A percentile compares a stretch with the other conserved stretches of the same genome.
phyloP scores from a whole-genome alignment of 2,797 vertebrate genomes.

The Psittacula echo region DNA sequence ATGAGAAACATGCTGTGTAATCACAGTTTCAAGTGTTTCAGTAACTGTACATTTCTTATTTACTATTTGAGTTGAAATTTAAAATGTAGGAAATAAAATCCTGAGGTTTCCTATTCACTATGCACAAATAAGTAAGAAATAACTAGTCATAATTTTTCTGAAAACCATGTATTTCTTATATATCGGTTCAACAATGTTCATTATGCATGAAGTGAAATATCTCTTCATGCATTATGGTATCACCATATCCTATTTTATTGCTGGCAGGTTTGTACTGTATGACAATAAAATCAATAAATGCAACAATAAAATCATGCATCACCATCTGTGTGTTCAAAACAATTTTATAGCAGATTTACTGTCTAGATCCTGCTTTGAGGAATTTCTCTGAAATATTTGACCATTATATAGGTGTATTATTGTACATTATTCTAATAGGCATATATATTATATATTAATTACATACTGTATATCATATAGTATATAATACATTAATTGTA shows the following conservation, averaged over 20 bases:
- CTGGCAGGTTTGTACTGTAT: background rate
- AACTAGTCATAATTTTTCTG: background rate
- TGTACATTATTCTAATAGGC: background rate
- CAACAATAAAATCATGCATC: constrained; percentile 37
- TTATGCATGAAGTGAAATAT: background rate
- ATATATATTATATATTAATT: background rate
- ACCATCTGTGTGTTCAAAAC: background rate
- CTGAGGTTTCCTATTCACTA: background rate
- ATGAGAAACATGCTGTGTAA: background rate
- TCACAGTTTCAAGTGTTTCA: background rate
- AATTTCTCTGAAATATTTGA: background rate
- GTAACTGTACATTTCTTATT: background rate
- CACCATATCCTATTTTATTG: constrained; percentile 9
- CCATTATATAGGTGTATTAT: background rate
- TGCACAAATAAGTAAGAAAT: background rate
- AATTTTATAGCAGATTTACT: background rate
- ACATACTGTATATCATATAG: background rate
- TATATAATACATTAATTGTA: background rate
- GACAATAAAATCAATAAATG: constrained; percentile 49
- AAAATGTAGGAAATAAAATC: background rate
- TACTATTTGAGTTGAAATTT: background rate
- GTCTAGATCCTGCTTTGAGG: background rate
- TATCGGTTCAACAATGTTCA: background rate
- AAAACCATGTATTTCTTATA: background rate
- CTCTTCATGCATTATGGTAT: background rate